Percentiles rank a stretch among this genome's conserved stretches.
phyloP scores from a whole-genome alignment of 1,140 invertebrate species.

The Papilio helenus region DNA sequence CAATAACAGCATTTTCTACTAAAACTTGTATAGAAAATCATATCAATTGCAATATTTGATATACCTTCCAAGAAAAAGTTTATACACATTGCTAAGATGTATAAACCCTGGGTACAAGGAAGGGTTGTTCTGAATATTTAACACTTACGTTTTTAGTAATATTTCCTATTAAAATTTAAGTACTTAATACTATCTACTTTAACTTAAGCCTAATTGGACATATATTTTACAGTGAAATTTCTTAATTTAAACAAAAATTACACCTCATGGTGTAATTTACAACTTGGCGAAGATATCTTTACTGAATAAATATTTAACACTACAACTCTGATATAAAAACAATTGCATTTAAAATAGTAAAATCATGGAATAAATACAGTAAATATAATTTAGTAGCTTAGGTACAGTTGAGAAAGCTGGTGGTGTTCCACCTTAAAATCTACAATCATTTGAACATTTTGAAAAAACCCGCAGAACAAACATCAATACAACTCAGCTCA shows the following conservation, averaged over 20 bases:
- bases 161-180: too few relatives aligned
- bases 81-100: constrained; percentile 29
- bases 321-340: background rate
- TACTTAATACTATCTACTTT: too few relatives aligned
- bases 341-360: background rate
- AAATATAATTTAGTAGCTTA: too few relatives aligned
- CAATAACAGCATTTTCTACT: constrained; percentile 72
- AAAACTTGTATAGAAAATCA: constrained; percentile 64
- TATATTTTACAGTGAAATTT: too few relatives aligned
- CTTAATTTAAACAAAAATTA: too few relatives aligned
- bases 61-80: constrained; percentile 52
- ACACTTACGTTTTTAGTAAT: background rate
- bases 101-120: background rate
- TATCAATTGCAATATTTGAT: constrained; percentile 68
- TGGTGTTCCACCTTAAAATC: too few relatives aligned
- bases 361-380: background rate
- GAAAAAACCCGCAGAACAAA: too few relatives aligned
- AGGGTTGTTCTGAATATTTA: background rate
- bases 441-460: too few relatives aligned
- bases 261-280: background rate
- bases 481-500: too few relatives aligned
- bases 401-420: too few relatives aligned
- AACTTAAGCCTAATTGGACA: too few relatives aligned
- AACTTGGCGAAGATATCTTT: background rate
- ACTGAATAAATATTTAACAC: too few relatives aligned